Evolutionary conservation across 2,113 vertebrate genomes (phyloP), one percentile per base, ranked within the genome.

Genomic region (Planiliza haematocheilus): DNA sequence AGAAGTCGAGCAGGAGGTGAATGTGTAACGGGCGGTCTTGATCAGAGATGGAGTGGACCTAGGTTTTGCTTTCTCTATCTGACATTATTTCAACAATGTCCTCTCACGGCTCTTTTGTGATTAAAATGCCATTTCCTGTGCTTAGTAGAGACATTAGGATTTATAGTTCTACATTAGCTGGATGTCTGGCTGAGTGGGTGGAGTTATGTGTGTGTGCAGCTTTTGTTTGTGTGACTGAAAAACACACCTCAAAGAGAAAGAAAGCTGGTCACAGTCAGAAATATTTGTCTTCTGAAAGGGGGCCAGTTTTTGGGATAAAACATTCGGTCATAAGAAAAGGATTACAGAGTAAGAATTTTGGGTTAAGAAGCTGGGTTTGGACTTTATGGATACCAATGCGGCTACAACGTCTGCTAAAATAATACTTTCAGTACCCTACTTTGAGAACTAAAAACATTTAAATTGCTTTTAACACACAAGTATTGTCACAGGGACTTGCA

Each of bases 91-190:
- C n/a, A 38, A 17, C 34, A 51, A 43, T 51, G 49, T 24, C 18
- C 42, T 12, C n/a, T 74, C 49, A 14, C 0, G 16, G 11, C 11
- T 42, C 11, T 2, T 55, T 45, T n/a, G 20, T 67, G 50, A 78
- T 83, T 85, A 49, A 83, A 74, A 60, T 30, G 45, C 37, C 21
- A 38, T 72, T 64, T 43, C 20, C 18, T 71, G 61, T 17, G 24
- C 61, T 70, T 43, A 18, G 46, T 39, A 17, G n/a, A 70, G 55
- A 63, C 42, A 11, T 62, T 30, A 56, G 52, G 48, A 74, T 74
- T 76, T 61, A 62, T 66, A 37, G 61, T 17, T 62, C 14, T 57
- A 65, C 62, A 74, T 67, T 55, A 50, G 68, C 51, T 8, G 41
- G 38, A 21, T 58, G 10, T 57, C 42, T 65, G 74, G 51, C 13